Conservation (phyloP, 1,140 invertebrate species). For the Olivierus martensii region DNA sequence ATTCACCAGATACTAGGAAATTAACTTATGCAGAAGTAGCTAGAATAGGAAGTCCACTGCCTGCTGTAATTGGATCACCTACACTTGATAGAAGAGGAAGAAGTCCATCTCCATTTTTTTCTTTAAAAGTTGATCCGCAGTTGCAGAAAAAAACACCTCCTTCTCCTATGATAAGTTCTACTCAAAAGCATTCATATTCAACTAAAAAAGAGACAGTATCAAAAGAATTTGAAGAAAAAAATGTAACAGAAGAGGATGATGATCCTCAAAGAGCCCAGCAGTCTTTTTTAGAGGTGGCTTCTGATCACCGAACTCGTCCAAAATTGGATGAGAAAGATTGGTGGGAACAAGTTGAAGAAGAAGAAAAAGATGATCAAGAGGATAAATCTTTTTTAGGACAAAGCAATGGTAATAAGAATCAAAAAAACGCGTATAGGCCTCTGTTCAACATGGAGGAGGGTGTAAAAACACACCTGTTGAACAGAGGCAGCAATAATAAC, state of each 20-base stretch:
- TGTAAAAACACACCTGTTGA: conserved; percentile 9
- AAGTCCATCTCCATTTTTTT: not conserved
- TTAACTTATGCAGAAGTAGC: conserved; percentile 17
- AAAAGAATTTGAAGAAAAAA: not conserved
- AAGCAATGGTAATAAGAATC: conserved; percentile 5
- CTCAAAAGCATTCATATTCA: not conserved
- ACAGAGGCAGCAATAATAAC: conserved; percentile 6
- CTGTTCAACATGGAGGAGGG: conserved; percentile 16
- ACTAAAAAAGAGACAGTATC: not conserved
- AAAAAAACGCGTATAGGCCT: conserved; percentile 20
- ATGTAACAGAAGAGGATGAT: not conserved
- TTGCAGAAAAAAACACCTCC: not conserved
- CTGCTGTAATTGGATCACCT: not conserved
- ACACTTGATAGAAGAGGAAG: not conserved
- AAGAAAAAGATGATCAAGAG: not conserved
- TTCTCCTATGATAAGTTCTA: not conserved
- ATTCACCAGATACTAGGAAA: conserved; percentile 6
- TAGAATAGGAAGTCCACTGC: conserved; percentile 10
- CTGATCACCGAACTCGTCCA: conserved; percentile 14
- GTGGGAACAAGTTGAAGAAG: not conserved
- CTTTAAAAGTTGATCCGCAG: not conserved
- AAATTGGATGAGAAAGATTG: conserved; percentile 7
- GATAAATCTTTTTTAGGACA: conserved; percentile 6
- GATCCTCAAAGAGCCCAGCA: conserved; percentile 5
- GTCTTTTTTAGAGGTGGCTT: conserved; percentile 18